These are phyloP conservation scores for Spodoptera exigua DNA, from an alignment of 2,888 invertebrate species.

Conservation along the genomic window DNA sequence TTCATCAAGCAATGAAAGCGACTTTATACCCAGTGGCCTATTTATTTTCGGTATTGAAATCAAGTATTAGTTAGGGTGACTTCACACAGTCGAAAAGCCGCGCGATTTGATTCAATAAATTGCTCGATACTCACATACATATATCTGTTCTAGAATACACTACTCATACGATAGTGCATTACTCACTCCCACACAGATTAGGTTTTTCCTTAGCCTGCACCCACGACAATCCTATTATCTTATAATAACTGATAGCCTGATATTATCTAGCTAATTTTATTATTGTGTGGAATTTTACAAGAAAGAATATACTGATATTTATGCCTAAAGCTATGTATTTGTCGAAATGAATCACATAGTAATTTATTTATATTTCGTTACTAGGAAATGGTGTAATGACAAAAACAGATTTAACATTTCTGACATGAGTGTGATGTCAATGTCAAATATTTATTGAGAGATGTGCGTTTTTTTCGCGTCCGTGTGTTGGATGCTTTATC, in stretches of 20 bases:
- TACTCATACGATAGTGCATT: constrained; percentile 33
- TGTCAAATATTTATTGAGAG: not conserved
- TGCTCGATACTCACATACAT: constrained; percentile 8
- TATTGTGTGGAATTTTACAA: constrained; percentile 22
- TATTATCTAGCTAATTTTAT: constrained; percentile 42
- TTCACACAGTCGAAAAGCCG: constrained; percentile 21
- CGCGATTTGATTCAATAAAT: constrained; percentile 16
- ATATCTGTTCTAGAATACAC: constrained; percentile 24
- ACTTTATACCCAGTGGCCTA: constrained; percentile 72
- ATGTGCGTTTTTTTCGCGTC: constrained; percentile 2
- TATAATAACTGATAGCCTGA: constrained; percentile 38
- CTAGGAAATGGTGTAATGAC: no score
- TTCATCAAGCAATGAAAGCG: constrained; percentile 70
- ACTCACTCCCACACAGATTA: constrained; percentile 41
- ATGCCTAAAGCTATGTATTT: constrained; percentile 4
- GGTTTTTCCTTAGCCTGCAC: constrained; percentile 47
- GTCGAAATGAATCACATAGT: constrained; percentile 16
- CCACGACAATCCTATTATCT: constrained; percentile 46
- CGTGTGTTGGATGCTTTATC: constrained; percentile 42
- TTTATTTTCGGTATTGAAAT: constrained; percentile 60
- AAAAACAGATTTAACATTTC: no score
- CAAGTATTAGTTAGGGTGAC: constrained; percentile 52
- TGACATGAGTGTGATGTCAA: no score
- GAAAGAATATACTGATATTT: constrained; percentile 20
- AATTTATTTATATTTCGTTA: not conserved